Evolutionary conservation across 2,888 invertebrate genomes (phyloP), one percentile per base, ranked within the genome.

Genomic region (Lingula anatina): DNA sequence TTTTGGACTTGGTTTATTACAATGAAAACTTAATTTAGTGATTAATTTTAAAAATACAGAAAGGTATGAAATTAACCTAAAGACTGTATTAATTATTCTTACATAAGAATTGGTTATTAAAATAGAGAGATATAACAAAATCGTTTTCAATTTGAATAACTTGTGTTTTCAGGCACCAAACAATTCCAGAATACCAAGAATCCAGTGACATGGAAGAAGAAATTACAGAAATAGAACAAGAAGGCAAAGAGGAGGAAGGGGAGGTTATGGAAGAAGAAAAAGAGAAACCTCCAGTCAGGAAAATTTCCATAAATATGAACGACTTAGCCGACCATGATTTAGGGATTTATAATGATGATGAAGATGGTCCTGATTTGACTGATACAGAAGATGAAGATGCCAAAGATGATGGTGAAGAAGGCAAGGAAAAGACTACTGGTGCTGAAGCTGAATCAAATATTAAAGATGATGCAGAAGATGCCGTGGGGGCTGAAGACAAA

Each of bases 311-410:
- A n/a, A n/a, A n/a, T n/a, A n/a, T n/a, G n/a, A n/a, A n/a, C n/a
- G n/a, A n/a, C n/a, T n/a, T 26, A 12, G 55, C 49, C 9, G 55
- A 49, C 2, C 46, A 49, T 27, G 53, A 56, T 27, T 40, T 56
- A 20, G 56, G 50, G 15, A 56, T 56, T 28, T 56, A 56, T 42
- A 53, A 56, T 20, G 56, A 56, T 26, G 27, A 43, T 20, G 51
- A 44, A 12, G 56, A 54, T 18, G 35, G 51, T 21, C 49, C 42
- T 4, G 40, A 40, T 25, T n/a, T 48, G 18, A 48, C 48, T 15
- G 48, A 41, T 23, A 25, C 40, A 36, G 48, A 47, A 18, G 21
- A 44, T 4, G 26, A 20, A 7, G 31, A 44, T 12, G 12, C n/a
- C 31, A 23, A 26, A 28, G 31, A 20, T 36, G 20, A 28, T 5